These are phyloP conservation scores for Tupaia tana DNA, from an alignment of 2,113 vertebrate species.

Conservation along the genomic window DNA sequence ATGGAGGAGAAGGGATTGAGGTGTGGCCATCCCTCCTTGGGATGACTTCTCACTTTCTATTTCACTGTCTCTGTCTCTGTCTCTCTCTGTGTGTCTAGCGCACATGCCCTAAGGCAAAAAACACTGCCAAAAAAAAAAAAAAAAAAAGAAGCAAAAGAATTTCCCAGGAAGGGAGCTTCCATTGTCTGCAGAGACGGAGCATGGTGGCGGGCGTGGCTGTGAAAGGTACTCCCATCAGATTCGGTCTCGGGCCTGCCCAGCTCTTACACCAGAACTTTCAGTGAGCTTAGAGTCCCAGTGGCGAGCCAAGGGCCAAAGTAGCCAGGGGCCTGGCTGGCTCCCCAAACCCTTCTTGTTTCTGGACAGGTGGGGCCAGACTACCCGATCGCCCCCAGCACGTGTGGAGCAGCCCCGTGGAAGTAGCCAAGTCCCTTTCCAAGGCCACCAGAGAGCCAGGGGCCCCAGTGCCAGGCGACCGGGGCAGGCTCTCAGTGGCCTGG, in stretches of 20 bases:
- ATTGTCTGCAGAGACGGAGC: not conserved
- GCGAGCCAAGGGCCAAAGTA: not conserved
- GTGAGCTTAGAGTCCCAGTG: not conserved
- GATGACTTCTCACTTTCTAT: no score
- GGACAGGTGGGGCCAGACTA: not conserved
- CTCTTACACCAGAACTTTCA: not conserved
- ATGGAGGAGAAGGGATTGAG: no score
- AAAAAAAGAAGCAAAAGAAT: not conserved
- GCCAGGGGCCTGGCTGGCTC: not conserved
- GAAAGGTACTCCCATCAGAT: not conserved
- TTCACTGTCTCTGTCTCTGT: no score
- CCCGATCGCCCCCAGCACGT: not conserved
- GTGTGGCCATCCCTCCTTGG: no score
- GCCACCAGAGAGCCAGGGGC: not conserved
- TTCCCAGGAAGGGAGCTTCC: constrained; percentile 29
- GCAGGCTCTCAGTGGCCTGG: not conserved
- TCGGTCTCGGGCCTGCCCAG: not conserved
- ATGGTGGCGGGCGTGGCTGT: not conserved
- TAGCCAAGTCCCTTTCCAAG: not conserved
- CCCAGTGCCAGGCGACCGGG: not conserved
- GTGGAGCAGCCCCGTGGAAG: not conserved
- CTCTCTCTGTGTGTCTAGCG: no score
- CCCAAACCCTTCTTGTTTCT: not conserved
- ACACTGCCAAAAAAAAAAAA: no score
- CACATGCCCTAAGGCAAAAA: no score